phyloP scores from a whole-genome alignment of 2,113 vertebrate genomes.

The Eira barbara region DNA sequence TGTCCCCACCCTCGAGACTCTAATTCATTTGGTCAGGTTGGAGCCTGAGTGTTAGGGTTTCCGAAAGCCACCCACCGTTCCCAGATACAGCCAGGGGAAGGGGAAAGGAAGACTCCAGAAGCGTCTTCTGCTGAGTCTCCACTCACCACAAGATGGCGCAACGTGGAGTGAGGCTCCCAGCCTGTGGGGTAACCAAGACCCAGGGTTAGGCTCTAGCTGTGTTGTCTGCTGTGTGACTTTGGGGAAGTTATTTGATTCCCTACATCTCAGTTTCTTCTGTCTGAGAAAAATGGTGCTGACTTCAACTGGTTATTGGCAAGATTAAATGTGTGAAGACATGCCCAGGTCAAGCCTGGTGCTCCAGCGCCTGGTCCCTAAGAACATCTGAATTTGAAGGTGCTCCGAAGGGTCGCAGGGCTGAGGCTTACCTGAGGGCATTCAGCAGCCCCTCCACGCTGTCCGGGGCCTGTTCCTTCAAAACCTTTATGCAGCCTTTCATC shows the following conservation, averaged over 20 bases:
- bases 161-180: neutral
- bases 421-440: conserved; percentile 97
- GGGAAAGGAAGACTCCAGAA: too few species aligned
- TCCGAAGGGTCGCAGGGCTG: neutral
- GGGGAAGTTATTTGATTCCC: neutral
- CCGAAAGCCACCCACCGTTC: neutral
- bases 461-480: conserved; percentile 98
- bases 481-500: conserved; percentile 99
- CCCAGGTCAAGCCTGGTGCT: neutral
- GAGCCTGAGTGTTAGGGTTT: neutral
- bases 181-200: neutral
- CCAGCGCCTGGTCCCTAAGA: neutral
- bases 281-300: neutral
- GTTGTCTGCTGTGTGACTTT: neutral
- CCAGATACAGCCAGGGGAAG: neutral
- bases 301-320: neutral
- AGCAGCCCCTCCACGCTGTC: conserved; percentile 98
- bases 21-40: neutral
- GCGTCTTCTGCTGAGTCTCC: neutral
- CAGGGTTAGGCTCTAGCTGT: neutral
- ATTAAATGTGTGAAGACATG: neutral
- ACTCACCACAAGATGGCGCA: neutral
- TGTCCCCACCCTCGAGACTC: neutral
- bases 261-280: neutral
- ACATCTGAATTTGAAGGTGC: neutral